A percentile compares a stretch with the other conserved stretches of the same genome.
phyloP scores from a whole-genome alignment of 2,113 vertebrate species.

The Uria aalge region DNA sequence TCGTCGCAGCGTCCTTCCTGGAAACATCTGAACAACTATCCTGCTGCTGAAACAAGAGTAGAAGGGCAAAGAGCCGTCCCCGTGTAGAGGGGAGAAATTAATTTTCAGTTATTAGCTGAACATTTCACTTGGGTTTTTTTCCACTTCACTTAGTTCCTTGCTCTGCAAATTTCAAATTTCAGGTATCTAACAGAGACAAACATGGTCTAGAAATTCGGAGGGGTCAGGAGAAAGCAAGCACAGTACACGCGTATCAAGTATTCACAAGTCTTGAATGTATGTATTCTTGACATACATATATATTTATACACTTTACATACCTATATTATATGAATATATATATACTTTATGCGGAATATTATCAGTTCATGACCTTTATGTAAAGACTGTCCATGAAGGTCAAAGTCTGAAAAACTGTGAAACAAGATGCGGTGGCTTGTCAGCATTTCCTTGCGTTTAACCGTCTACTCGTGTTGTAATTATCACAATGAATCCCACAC shows the following conservation, averaged over 20 bases:
- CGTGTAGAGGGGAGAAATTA: not conserved
- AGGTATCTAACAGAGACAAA: not conserved
- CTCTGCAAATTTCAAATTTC: not conserved
- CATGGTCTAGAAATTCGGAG: not conserved
- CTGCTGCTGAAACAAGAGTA: not conserved
- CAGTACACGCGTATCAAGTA: not conserved
- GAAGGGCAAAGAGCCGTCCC: not conserved
- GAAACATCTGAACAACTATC: not conserved
- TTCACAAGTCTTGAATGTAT: not conserved
- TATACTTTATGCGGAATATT: not conserved
- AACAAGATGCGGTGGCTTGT: not conserved
- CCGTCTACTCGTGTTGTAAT: not conserved
- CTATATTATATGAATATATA: too few relatives aligned
- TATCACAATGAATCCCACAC: not conserved
- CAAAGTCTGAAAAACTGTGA: not conserved
- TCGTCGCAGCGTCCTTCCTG: not conserved
- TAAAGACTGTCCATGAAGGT: not conserved
- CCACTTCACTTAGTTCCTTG: not conserved
- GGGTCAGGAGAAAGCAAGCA: not conserved
- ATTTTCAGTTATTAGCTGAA: not conserved
- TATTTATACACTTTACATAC: too few relatives aligned
- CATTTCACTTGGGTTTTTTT: not conserved
- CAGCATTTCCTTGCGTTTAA: not conserved
- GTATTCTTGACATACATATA: too few relatives aligned
- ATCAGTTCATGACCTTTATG: not conserved